Evolutionary conservation across 2,113 vertebrate species (phyloP), one percentile per base, ranked within the genome.

Genomic region (Orcinus orca): DNA sequence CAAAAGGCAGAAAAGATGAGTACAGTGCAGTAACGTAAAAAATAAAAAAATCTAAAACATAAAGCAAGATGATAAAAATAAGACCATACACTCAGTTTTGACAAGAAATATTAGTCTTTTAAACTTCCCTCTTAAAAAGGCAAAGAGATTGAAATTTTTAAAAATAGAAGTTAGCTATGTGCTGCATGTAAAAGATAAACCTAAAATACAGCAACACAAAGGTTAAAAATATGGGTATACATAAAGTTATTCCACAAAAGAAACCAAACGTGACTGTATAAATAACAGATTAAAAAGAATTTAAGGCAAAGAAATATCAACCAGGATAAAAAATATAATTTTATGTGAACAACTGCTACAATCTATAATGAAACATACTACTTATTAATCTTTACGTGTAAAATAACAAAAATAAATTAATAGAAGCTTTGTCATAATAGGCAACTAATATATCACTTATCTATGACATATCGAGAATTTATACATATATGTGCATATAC

Each of bases 61-160:
- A 95, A 89, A 90, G 13, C 29, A 73, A 85, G 62, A 65, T 58
- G 6, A 94, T 60, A 88, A 85, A 95, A 94, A 85, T 68, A 87
- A 93, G 31, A 55, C 8, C 6, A 81, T 20, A n/a, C 2, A 53
- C 41, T 77, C 29, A 70, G n/a, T 89, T 80, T 91, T 94, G 73
- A 94, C 3, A 60, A 63, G 67, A 92, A 92, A 82, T 90, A 29
- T 33, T 92, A 63, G 38, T 25, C n/a, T 87, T 73, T 71, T 60
- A 93, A 92, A 94, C 20, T 33, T 44, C 5, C 55, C 11, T 92
- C 73, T 95, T 95, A 58, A 79, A 87, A 62, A 89, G 29, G 13
- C 62, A 86, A 71, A 63, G 36, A 90, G 21, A 82, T 26, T 73
- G 21, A 88, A 50, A 58, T 65, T 44, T 83, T 70, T 20, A 29